A percentile compares a stretch with the other conserved stretches of the same genome.
phyloP scores from a whole-genome alignment of 2,888 invertebrate genomes.

The Thymelicus acteon region DNA sequence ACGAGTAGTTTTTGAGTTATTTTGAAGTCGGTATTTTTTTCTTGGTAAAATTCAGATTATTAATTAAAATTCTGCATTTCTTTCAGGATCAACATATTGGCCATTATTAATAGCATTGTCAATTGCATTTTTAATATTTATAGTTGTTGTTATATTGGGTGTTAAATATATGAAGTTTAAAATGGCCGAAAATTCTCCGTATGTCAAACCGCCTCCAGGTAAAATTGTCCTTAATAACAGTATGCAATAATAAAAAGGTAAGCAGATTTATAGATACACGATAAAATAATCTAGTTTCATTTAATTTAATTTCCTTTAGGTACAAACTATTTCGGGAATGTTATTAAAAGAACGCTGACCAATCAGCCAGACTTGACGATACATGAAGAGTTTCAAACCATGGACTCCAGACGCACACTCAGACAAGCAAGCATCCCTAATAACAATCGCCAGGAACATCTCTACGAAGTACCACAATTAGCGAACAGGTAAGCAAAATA shows the following conservation, averaged over 20 bases:
- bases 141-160: conserved; percentile 72
- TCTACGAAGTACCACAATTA: conserved; percentile 93
- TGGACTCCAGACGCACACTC: conserved; percentile 87
- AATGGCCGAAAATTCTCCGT: conserved; percentile 71
- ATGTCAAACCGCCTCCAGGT: conserved; percentile 77
- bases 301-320: conserved; percentile 49
- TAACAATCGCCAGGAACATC: conserved; percentile 90
- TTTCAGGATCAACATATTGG: conserved; percentile 76
- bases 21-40: no score
- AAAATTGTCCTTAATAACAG: neutral
- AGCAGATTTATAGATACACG: no score
- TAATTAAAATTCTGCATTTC: conserved; percentile 22
- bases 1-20: no score
- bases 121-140: conserved; percentile 74
- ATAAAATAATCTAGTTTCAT: no score
- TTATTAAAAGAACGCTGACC: conserved; percentile 91
- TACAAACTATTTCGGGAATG: conserved; percentile 91
- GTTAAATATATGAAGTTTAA: conserved; percentile 78
- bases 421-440: conserved; percentile 84
- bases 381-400: conserved; percentile 89
- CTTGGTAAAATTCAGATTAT: conserved; percentile 8
- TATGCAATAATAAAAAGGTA: no score
- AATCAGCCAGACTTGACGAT: conserved; percentile 93
- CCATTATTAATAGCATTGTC: conserved; percentile 71
- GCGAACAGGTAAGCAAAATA: conserved; percentile 66